A percentile compares a stretch with the other conserved stretches of the same genome.
These are phyloP conservation scores for Climacteris rufus DNA, from an alignment of 2,113 vertebrate species.

Conservation along the genomic window DNA sequence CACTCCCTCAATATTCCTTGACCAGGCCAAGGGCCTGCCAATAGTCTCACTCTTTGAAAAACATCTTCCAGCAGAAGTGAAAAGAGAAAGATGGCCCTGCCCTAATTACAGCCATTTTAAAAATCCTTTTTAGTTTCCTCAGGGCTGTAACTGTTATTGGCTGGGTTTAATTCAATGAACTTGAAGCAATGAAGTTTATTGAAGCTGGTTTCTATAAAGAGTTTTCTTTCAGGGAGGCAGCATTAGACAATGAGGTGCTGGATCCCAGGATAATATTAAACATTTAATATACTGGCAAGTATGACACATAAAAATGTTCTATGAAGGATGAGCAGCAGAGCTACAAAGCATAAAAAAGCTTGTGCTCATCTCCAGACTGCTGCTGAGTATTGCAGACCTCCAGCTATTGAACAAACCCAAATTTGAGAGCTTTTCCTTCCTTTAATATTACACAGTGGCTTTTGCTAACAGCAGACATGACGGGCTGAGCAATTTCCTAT, in stretches of 20 bases:
- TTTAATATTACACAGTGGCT: background rate
- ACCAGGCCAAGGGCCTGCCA: background rate
- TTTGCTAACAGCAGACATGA: constrained; percentile 3
- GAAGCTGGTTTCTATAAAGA: background rate
- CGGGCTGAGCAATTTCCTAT: background rate
- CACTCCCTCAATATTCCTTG: background rate
- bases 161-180: constrained; percentile 14
- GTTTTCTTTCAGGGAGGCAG: constrained; percentile 1
- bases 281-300: constrained; percentile 48
- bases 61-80: background rate
- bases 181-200: background rate
- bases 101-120: background rate
- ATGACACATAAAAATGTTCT: constrained; percentile 10
- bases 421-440: background rate
- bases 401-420: background rate
- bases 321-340: constrained; percentile 1
- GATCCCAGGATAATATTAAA: constrained; percentile 36
- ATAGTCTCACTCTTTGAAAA: background rate
- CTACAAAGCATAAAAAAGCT: constrained; percentile 1
- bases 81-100: background rate
- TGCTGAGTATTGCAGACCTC: background rate
- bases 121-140: background rate
- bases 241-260: background rate
- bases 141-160: background rate
- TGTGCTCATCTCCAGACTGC: background rate